phyloP scores from a whole-genome alignment of 2,888 invertebrate species.

The Pyrrhosoma nymphula region DNA sequence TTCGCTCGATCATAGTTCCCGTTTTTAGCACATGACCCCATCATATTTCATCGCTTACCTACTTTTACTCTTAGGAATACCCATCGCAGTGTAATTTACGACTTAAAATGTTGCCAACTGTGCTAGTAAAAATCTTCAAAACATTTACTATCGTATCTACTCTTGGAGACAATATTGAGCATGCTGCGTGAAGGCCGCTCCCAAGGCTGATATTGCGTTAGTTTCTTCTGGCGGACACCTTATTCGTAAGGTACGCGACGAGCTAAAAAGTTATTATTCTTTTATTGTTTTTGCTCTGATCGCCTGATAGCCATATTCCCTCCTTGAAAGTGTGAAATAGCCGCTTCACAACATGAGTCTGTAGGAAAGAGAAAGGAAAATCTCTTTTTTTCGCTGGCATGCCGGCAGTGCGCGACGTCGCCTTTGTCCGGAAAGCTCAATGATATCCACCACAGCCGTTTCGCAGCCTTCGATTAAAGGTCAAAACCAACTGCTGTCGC shows the following conservation, averaged over 20 bases:
- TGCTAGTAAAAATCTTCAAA: too few species aligned
- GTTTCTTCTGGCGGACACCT: background rate
- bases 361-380: background rate
- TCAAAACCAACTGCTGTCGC: background rate
- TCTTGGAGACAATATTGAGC: too few species aligned
- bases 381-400: background rate
- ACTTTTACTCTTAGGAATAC: background rate
- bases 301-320: background rate
- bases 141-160: too few species aligned
- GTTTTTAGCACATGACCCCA: background rate
- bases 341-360: background rate
- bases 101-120: background rate
- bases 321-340: background rate
- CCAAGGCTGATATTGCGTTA: too few species aligned
- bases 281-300: background rate
- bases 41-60: background rate
- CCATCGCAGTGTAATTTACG: background rate
- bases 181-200: too few species aligned
- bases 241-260: background rate
- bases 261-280: background rate
- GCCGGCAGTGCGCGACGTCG: background rate
- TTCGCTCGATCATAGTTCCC: too few species aligned
- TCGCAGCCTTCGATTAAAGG: constrained; percentile 4
- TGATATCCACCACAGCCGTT: background rate
- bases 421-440: background rate